Percentiles rank a stretch among this genome's conserved stretches.
phyloP scores from a whole-genome alignment of 2,113 vertebrate genomes.

The Caretta caretta region DNA sequence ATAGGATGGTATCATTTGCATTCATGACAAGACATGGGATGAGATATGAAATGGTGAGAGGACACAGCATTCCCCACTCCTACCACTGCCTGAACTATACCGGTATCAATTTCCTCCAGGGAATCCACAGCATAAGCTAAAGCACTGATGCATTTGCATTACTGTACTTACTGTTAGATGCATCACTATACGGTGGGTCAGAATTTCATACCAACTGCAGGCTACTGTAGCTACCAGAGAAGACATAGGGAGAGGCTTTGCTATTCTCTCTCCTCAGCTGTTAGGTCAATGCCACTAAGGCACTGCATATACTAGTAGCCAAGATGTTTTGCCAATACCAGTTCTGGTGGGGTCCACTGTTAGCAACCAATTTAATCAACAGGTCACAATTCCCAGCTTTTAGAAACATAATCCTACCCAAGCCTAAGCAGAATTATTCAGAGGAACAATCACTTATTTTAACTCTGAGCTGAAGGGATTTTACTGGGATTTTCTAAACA shows the following conservation, averaged over 20 bases:
- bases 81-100: neutral
- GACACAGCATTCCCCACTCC: neutral
- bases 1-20: neutral
- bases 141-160: conserved; percentile 8
- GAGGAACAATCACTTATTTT: neutral
- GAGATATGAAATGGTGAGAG: neutral
- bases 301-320: neutral
- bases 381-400: neutral
- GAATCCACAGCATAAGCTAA: conserved; percentile 13
- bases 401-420: neutral
- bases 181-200: neutral
- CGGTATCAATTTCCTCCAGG: neutral
- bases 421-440: neutral
- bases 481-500: neutral
- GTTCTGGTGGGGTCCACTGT: neutral
- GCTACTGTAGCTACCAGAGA: neutral
- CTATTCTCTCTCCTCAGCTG: neutral
- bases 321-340: neutral
- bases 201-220: neutral
- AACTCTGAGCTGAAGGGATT: neutral
- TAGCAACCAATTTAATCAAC: neutral
- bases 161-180: neutral
- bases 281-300: neutral
- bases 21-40: conserved; percentile 6
- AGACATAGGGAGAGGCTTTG: neutral